phyloP scores from a whole-genome alignment of 2,797 vertebrate genomes.

The Echeneis naucrates region DNA sequence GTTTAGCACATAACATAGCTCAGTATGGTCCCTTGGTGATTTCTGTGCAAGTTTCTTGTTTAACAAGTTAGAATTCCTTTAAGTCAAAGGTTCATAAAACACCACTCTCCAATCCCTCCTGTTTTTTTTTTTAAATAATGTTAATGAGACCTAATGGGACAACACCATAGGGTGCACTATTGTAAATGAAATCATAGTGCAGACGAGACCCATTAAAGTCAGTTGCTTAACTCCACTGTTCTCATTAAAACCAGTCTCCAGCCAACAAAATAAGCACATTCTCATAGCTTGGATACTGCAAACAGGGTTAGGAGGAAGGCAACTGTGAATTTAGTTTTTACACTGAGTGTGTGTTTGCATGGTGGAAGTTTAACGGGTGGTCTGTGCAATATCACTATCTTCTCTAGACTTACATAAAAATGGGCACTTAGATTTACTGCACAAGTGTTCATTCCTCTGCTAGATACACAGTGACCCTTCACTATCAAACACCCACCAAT shows the following conservation, averaged over 20 bases:
- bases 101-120: conserved; percentile 21
- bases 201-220: conserved; percentile 74
- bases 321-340: conserved; percentile 44
- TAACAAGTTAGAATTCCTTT: conserved; percentile 40
- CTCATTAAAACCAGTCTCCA: conserved; percentile 77
- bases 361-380: conserved; percentile 60
- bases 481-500: conserved; percentile 52
- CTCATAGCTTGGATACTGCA: conserved; percentile 62
- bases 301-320: conserved; percentile 33
- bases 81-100: conserved; percentile 66
- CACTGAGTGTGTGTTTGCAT: neutral
- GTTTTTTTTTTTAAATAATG: conserved; percentile 26
- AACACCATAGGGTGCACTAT: conserved; percentile 60
- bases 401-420: conserved; percentile 61
- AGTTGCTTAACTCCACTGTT: conserved; percentile 74
- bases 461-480: conserved; percentile 45
- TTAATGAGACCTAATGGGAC: conserved; percentile 61
- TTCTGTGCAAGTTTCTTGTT: conserved; percentile 41
- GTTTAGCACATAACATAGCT: conserved; percentile 27
- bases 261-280: conserved; percentile 74
- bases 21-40: conserved; percentile 24
- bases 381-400: conserved; percentile 66
- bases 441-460: conserved; percentile 27
- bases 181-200: conserved; percentile 73
- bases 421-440: conserved; percentile 55